A percentile compares a stretch with the other conserved stretches of the same genome.
Evolutionary conservation across 2,888 invertebrate genomes (phyloP).

Genomic region (Meteorus cinctellus): DNA sequence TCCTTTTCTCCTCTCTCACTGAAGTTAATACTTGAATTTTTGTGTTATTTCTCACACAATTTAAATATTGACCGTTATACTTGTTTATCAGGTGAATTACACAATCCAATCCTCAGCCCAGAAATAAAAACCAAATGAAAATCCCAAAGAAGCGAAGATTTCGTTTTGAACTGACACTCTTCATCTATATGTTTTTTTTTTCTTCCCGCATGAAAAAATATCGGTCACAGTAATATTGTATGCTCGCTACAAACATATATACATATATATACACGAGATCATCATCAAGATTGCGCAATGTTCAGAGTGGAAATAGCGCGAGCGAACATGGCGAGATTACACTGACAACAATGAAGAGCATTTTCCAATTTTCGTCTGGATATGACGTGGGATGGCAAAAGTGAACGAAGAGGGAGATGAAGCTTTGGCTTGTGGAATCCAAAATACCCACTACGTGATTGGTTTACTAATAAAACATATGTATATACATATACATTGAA

Average conservation of each 20-base stretch:
- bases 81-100: too few species aligned
- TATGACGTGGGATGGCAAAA: constrained; percentile 54
- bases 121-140: too few species aligned
- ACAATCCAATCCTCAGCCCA: too few species aligned
- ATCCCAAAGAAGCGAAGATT: too few species aligned
- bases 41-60: too few species aligned
- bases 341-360: constrained; percentile 56
- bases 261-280: constrained; percentile 10
- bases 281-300: constrained; percentile 17
- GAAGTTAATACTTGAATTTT: too few species aligned
- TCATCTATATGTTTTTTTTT: not conserved
- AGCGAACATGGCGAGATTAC: constrained; percentile 26
- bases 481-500: not conserved
- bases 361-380: constrained; percentile 68
- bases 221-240: not conserved
- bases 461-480: constrained; percentile 46
- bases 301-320: not conserved
- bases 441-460: constrained; percentile 51
- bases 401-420: not conserved
- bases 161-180: too few species aligned
- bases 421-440: constrained; percentile 54
- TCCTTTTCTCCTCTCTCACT: not conserved
- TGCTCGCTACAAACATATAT: not conserved
- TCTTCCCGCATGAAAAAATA: not conserved
- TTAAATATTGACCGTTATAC: too few species aligned